These are phyloP conservation scores for Colostygia pectinataria DNA, from an alignment of 2,888 invertebrate genomes.

Conservation along the genomic window DNA sequence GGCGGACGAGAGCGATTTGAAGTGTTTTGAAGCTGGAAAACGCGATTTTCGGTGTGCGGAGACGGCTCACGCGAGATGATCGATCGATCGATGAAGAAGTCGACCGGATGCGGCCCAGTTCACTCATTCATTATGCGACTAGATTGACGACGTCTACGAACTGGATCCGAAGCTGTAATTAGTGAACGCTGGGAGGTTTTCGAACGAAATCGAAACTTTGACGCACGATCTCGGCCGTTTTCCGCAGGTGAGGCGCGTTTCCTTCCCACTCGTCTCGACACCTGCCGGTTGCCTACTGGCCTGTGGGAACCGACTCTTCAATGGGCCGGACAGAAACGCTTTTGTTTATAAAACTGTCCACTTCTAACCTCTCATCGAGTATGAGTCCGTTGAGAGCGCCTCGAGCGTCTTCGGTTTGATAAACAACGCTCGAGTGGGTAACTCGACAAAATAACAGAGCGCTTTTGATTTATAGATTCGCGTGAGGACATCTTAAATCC, in stretches of 20 bases:
- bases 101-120: conserved; percentile 43
- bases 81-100: conserved; percentile 45
- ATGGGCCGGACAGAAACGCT: conserved; percentile 67
- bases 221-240: conserved; percentile 47
- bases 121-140: conserved; percentile 52
- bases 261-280: conserved; percentile 58
- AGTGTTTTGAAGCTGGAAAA: conserved; percentile 44
- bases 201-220: conserved; percentile 63
- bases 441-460: conserved; percentile 40
- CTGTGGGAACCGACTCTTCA: conserved; percentile 72
- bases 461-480: conserved; percentile 44
- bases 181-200: conserved; percentile 45
- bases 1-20: conserved; percentile 68
- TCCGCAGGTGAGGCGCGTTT: conserved; percentile 48
- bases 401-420: conserved; percentile 54
- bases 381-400: conserved; percentile 57
- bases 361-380: conserved; percentile 62
- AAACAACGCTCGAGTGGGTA: conserved; percentile 57
- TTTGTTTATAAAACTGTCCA: conserved; percentile 81
- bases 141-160: conserved; percentile 49
- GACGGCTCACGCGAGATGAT: conserved; percentile 62
- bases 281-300: conserved; percentile 62
- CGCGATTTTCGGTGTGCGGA: conserved; percentile 65
- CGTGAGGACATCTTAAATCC: conserved; percentile 50
- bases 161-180: conserved; percentile 52